These are phyloP conservation scores for Bothrops jararaca DNA, from an alignment of 2,113 vertebrate species.

Conservation along the genomic window DNA sequence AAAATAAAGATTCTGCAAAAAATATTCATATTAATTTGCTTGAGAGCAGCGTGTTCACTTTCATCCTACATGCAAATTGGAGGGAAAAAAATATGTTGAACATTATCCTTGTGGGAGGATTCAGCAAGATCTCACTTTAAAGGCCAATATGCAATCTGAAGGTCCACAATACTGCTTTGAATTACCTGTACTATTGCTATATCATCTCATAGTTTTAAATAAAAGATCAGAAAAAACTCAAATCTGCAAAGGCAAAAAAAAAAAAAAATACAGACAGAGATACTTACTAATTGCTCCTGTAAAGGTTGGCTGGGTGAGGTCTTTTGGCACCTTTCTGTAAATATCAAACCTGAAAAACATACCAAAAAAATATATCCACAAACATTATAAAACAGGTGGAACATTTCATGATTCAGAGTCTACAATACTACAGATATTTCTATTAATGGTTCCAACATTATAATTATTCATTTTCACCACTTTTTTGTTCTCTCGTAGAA, in stretches of 20 bases:
- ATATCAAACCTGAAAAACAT: constrained; percentile 90
- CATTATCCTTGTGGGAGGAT: not conserved
- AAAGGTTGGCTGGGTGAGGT: constrained; percentile 98
- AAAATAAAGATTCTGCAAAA: constrained; percentile 27
- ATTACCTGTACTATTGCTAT: not conserved
- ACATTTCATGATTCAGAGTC: constrained; percentile 43
- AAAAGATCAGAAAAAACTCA: constrained; percentile 27
- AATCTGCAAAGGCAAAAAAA: constrained; percentile 16
- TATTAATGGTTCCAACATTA: constrained; percentile 51
- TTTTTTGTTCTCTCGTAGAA: constrained; percentile 56
- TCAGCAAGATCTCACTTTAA: not conserved
- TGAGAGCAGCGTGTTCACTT: not conserved
- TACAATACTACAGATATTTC: constrained; percentile 50
- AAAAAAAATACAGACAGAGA: constrained; percentile 6
- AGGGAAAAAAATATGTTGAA: not conserved
- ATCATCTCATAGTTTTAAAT: not conserved
- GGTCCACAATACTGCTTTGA: not conserved
- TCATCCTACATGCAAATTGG: not conserved
- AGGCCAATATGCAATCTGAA: not conserved
- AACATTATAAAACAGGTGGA: constrained; percentile 55
- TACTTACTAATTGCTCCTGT: constrained; percentile 98
- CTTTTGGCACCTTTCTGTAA: constrained; percentile 99
- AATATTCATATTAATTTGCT: not conserved
- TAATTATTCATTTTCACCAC: constrained; percentile 37
- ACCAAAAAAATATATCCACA: constrained; percentile 7